A percentile compares a stretch with the other conserved stretches of the same genome.
These are phyloP conservation scores for Carposina sasakii DNA, from an alignment of 1,140 invertebrate genomes.

Conservation along the genomic window DNA sequence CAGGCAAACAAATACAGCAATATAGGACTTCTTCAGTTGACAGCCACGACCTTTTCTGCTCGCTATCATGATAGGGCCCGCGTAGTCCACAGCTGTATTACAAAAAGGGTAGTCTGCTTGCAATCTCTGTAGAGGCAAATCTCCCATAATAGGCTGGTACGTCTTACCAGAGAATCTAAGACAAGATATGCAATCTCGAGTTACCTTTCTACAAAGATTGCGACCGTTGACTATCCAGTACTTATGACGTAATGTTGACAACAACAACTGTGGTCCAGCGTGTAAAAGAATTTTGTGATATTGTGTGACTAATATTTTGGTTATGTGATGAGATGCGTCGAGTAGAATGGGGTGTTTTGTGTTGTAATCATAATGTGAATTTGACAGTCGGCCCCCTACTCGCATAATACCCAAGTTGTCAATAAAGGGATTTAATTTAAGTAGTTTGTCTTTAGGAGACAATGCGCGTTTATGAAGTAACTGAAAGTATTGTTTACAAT, in stretches of 20 bases:
- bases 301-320: conserved; percentile 24
- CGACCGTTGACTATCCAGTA: conserved; percentile 32
- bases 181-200: conserved; percentile 12
- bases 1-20: conserved; percentile 13
- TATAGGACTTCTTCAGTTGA: conserved; percentile 9
- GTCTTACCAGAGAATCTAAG: conserved; percentile 9
- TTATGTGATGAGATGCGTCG: conserved; percentile 25
- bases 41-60: conserved; percentile 8
- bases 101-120: conserved; percentile 4
- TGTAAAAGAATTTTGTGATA: conserved; percentile 32
- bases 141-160: conserved; percentile 11
- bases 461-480: conserved; percentile 3
- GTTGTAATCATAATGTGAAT: conserved; percentile 23
- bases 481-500: background rate
- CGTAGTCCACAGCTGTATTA: conserved; percentile 10
- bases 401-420: conserved; percentile 22
- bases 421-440: conserved; percentile 11
- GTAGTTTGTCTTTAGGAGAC: background rate
- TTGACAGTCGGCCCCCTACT: conserved; percentile 36
- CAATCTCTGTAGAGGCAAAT: conserved; percentile 7
- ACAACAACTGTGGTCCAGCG: conserved; percentile 27
- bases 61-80: conserved; percentile 7
- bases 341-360: conserved; percentile 41
- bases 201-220: conserved; percentile 8
- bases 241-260: conserved; percentile 22